phyloP scores from a whole-genome alignment of 2,888 invertebrate species.

The Meganola albula region DNA sequence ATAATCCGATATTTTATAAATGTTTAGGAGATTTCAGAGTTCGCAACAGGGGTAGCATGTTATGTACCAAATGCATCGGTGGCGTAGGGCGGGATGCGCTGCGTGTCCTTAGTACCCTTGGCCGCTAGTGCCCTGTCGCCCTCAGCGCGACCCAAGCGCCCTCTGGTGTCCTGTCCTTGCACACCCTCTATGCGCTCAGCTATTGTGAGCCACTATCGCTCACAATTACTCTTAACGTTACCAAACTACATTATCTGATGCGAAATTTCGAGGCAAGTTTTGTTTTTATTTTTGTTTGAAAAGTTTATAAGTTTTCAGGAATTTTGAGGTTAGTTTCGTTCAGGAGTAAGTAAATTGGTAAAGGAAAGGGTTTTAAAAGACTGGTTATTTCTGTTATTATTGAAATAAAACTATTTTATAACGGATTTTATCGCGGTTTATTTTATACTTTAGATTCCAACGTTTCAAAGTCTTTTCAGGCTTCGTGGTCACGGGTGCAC shows the following conservation, averaged over 20 bases:
- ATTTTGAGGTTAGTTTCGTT: no score
- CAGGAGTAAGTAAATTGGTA: no score
- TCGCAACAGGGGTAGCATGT: slow-evolving; percentile 27
- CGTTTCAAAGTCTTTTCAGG: no score
- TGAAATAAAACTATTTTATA: no score
- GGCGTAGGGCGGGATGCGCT: slow-evolving; percentile 39
- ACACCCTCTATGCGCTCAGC: slow-evolving; percentile 44
- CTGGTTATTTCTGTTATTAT: no score
- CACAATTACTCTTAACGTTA: slow-evolving; percentile 30
- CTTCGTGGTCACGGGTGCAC: no score
- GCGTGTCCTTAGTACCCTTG: slow-evolving; percentile 55
- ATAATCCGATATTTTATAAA: neutral
- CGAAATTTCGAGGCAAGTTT: slow-evolving; percentile 7
- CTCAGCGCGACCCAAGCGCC: slow-evolving; percentile 48
- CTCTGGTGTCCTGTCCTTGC: slow-evolving; percentile 55
- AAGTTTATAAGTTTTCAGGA: no score
- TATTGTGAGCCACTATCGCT: slow-evolving; percentile 35
- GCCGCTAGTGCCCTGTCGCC: slow-evolving; percentile 48
- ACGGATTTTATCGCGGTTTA: no score
- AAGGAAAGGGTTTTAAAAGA: no score
- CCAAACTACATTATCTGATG: slow-evolving; percentile 27
- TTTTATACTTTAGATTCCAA: no score
- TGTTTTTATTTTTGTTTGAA: no score
- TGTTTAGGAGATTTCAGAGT: neutral
- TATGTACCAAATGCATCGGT: slow-evolving; percentile 35